Evolutionary conservation across 92 coral and sea anemone genomes (phyloP), one percentile per base, ranked within the genome.

Genomic region (Nematostella vectensis): DNA sequence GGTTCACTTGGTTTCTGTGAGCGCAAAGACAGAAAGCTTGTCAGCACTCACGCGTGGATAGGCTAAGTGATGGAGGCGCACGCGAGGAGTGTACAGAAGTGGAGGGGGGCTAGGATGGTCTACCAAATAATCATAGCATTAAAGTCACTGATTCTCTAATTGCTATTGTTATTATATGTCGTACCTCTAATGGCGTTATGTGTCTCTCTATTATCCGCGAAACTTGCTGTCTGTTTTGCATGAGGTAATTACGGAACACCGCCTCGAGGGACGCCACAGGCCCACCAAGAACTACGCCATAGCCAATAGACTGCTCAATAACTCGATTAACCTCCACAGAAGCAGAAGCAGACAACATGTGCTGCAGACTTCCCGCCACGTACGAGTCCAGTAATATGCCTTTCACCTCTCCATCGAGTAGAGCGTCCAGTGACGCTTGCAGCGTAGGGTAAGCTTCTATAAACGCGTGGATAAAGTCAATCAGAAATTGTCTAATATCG

Each of bases 261-360:
- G 17, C 40, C 20, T 55, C 39, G 38, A 55, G 38, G 11, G 17
- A 17, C 11, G 31, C 43, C 19, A 29, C 43, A 4, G 33, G 40
- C 20, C 60, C 60, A 6, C 40, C 4, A 11, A 55, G 60, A 6
- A 55, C 60, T 21, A 55, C 60, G 10, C 60, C 60, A 16, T 55
- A 55, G 21, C 16, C 38, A n/a, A 55, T 39, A 15, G 60, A 9
- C 10, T 18, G 33, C 4, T 30, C 60, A 24, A 55, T 26, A 22
- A 55, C n/a, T 30, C 60, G 22, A 55, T 55, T 55, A 43, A 55
- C 60, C 10, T 27, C 18, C 10, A 27, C 33, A 8, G 23, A 18
- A 25, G 25, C 27, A 6, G 51, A 45, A 9, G 4, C 18, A 4
- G 51, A 45, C 4, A 45, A 17, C 12, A 55, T 22, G 17, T 29